Conservation (phyloP, 92 coral and sea anemone species). For the Blastomussa wellsi region DNA sequence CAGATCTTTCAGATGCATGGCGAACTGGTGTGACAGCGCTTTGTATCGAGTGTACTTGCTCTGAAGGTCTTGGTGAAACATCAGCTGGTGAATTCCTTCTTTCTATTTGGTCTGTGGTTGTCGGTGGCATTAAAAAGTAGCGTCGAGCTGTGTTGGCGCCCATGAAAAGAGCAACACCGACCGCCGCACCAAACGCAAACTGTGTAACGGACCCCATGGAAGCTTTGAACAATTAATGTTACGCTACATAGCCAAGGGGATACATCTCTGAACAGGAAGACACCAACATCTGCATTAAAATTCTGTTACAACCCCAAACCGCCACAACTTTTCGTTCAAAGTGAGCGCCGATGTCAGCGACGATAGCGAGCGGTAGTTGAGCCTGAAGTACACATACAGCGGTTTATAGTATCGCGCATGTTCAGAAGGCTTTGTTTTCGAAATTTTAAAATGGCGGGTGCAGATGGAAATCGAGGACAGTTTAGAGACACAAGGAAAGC, state of each 20-base stretch:
- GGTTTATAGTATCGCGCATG: conserved; percentile 42
- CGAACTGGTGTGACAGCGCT: conserved; percentile 81
- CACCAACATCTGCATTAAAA: neutral
- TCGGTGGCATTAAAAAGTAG: conserved; percentile 20
- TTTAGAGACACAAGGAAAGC: conserved; percentile 64
- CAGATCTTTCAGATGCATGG: conserved; percentile 33
- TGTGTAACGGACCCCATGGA: conserved; percentile 80
- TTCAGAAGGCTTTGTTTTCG: conserved; percentile 5
- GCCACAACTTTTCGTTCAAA: neutral
- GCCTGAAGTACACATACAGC: conserved; percentile 40
- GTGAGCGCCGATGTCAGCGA: neutral
- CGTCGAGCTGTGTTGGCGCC: conserved; percentile 68
- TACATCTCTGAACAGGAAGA: neutral
- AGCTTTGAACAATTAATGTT: neutral
- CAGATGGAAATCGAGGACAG: conserved; percentile 1
- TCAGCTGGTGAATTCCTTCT: conserved; percentile 13
- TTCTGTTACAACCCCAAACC: neutral
- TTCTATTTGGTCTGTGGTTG: conserved; percentile 21
- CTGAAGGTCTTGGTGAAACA: conserved; percentile 9
- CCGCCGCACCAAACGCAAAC: conserved; percentile 90
- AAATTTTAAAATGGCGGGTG: conserved; percentile 79
- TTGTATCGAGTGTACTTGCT: conserved; percentile 72
- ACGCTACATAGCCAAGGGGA: neutral
- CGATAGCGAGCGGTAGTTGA: neutral
- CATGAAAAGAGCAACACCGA: conserved; percentile 86